Evolutionary conservation across 2,113 vertebrate species (phyloP).

Genomic region (Isichthys henryi): DNA sequence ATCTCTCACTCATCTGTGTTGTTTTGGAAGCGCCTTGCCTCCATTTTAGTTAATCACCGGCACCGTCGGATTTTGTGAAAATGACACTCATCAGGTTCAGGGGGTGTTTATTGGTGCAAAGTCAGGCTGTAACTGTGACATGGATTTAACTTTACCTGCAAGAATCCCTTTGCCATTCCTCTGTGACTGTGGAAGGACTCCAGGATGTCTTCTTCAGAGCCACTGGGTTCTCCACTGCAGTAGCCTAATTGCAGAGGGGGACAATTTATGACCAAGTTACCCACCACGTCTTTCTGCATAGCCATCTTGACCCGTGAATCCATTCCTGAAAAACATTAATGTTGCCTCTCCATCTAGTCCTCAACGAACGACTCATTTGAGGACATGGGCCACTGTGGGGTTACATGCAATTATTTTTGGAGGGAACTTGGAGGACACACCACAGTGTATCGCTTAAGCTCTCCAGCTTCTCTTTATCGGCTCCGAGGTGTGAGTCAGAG

Average conservation of each 20-base stretch:
- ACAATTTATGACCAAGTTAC: neutral
- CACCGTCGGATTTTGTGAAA: neutral
- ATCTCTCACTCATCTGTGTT: neutral
- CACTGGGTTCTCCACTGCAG: neutral
- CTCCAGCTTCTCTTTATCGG: slow-evolving; percentile 18
- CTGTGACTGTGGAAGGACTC: neutral
- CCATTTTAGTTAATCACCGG: neutral
- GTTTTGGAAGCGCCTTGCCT: neutral
- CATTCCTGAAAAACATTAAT: slow-evolving; percentile 23
- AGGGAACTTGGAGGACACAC: slow-evolving; percentile 16
- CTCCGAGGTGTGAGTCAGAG: slow-evolving; percentile 29
- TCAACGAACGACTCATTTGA: slow-evolving; percentile 28
- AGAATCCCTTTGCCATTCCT: neutral
- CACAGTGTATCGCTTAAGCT: neutral
- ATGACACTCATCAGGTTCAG: neutral
- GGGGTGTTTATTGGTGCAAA: neutral
- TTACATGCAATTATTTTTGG: neutral
- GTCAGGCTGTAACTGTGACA: neutral
- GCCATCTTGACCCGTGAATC: neutral
- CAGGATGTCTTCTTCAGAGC: neutral
- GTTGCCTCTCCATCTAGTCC: slow-evolving; percentile 31
- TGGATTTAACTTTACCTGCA: neutral
- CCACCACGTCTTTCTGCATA: neutral
- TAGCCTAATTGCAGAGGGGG: neutral
- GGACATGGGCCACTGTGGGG: neutral